These are phyloP conservation scores for Helicoverpa zea DNA, from an alignment of 1,140 invertebrate species.

Conservation along the genomic window DNA sequence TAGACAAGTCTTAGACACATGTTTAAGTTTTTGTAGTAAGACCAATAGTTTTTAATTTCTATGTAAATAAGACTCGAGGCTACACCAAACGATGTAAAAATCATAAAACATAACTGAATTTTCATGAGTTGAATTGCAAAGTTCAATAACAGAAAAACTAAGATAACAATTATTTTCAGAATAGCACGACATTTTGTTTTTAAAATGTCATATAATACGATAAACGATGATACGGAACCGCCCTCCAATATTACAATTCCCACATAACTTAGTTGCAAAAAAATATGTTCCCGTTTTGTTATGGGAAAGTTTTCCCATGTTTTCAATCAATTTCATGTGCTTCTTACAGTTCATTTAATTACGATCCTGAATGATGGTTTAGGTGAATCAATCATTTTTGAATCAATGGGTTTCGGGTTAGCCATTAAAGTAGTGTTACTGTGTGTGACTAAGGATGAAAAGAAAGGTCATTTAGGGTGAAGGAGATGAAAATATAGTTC, in stretches of 20 bases:
- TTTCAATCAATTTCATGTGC: slow-evolving; percentile 18
- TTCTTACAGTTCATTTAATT: slow-evolving; percentile 29
- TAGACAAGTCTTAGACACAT: too few species aligned
- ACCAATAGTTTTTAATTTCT: too few species aligned
- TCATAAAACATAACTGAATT: too few species aligned
- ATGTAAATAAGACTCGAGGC: too few species aligned
- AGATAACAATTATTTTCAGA: too few species aligned
- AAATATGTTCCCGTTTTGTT: background rate
- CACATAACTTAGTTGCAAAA: background rate
- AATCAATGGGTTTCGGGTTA: slow-evolving; percentile 8
- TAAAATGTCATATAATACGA: too few species aligned
- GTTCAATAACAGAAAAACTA: too few species aligned
- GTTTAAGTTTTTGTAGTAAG: too few species aligned
- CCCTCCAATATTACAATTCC: background rate
- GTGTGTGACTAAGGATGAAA: background rate
- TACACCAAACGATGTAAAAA: too few species aligned
- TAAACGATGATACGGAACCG: background rate
- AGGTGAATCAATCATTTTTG: slow-evolving; percentile 12
- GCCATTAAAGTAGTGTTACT: background rate
- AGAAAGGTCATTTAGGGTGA: background rate
- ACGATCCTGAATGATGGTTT: slow-evolving; percentile 1
- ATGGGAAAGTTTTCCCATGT: slow-evolving; percentile 10
- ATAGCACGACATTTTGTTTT: too few species aligned
- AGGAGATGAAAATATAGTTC: too few species aligned
- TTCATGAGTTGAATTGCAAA: too few species aligned